phyloP scores from a whole-genome alignment of 2,888 invertebrate species.

The Endomychus coccineus region DNA sequence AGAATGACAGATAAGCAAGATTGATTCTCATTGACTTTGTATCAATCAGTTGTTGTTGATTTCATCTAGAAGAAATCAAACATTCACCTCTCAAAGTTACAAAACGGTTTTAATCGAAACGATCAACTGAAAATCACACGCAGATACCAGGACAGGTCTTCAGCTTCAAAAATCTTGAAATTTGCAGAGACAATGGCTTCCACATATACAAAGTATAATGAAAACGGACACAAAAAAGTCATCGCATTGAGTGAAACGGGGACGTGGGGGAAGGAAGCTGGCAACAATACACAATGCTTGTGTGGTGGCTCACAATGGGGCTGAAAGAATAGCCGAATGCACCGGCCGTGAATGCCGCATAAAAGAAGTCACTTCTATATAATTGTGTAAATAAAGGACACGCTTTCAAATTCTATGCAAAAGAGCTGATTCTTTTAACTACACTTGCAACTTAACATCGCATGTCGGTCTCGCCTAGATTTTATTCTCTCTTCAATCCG shows the following conservation, averaged over 20 bases:
- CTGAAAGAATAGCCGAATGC: slow-evolving; percentile 39
- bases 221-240: slow-evolving; percentile 35
- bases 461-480: slow-evolving; percentile 7
- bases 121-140: no score
- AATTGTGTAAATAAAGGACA: slow-evolving; percentile 41
- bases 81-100: no score
- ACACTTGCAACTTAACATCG: slow-evolving; percentile 13
- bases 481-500: no score
- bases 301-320: slow-evolving; percentile 35
- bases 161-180: slow-evolving; percentile 11
- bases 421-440: slow-evolving; percentile 15
- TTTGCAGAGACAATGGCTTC: slow-evolving; percentile 20
- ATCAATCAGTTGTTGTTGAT: no score
- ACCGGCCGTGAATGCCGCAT: slow-evolving; percentile 38
- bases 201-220: slow-evolving; percentile 36
- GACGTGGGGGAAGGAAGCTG: slow-evolving; percentile 31
- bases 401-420: slow-evolving; percentile 26
- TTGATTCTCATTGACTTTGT: no score
- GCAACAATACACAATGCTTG: slow-evolving; percentile 36
- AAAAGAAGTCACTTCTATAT: slow-evolving; percentile 41
- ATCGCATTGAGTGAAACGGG: slow-evolving; percentile 24
- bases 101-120: no score
- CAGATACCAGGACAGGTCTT: no score
- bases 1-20: no score
- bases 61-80: no score